Evolutionary conservation across 1,140 invertebrate species (phyloP).

Genomic region (Drosophila gunungcola): DNA sequence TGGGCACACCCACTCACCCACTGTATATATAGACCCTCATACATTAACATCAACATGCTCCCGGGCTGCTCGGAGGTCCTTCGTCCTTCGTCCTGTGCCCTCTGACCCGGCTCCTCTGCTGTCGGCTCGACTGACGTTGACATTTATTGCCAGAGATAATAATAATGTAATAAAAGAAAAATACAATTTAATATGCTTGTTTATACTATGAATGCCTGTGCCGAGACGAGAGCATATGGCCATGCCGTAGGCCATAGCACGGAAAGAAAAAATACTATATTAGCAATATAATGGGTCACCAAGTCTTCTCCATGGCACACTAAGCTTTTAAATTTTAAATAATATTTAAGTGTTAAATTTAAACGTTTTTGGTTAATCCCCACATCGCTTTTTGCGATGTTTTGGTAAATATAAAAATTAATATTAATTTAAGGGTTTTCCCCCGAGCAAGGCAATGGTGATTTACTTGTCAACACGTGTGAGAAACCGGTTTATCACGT

Average conservation of each 20-base stretch:
- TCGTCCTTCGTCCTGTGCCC: conserved; percentile 29
- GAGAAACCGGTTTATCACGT: conserved; percentile 1
- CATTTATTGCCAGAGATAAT: conserved; percentile 84
- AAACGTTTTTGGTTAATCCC: not conserved
- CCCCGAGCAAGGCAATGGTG: not conserved
- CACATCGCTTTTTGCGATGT: not conserved
- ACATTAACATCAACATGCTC: conserved; percentile 49
- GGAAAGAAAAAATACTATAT: conserved; percentile 15
- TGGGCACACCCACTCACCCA: conserved; percentile 26
- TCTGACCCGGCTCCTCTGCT: conserved; percentile 59
- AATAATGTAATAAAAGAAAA: conserved; percentile 83
- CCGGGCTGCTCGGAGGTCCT: conserved; percentile 30
- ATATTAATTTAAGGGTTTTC: not conserved
- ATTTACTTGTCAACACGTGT: not conserved
- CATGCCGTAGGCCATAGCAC: conserved; percentile 26
- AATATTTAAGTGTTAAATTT: not conserved
- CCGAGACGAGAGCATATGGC: conserved; percentile 39
- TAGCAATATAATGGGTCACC: not conserved
- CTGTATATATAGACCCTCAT: conserved; percentile 40
- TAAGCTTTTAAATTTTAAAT: not conserved
- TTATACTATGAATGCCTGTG: conserved; percentile 67
- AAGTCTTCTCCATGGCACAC: not conserved
- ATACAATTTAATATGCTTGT: conserved; percentile 84
- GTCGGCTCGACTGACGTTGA: conserved; percentile 79
- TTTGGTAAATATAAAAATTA: not conserved